Conservation (phyloP, 1,140 invertebrate genomes). For the Microvelia longipes region DNA sequence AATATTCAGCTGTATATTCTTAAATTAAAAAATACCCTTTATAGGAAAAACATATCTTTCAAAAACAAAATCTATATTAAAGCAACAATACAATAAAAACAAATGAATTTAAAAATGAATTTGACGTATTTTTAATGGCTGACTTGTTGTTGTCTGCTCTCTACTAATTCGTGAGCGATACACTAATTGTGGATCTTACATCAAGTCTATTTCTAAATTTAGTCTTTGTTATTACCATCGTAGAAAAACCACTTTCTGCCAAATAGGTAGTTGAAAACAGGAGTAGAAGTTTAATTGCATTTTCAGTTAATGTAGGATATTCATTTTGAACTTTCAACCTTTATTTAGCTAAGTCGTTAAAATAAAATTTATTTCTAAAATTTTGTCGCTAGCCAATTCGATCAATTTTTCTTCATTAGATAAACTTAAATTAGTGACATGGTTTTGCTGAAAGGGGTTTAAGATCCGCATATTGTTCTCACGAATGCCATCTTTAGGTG, state of each 20-base stretch:
- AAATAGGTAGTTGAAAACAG: neutral
- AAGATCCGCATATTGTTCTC: neutral
- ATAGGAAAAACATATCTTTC: too few species aligned
- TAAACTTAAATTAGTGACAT: neutral
- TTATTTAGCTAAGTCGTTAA: neutral
- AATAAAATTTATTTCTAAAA: neutral
- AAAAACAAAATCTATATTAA: too few species aligned
- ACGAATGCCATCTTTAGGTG: neutral
- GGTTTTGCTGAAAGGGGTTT: neutral
- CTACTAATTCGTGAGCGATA: neutral
- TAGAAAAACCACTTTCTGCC: neutral
- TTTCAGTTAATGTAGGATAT: neutral
- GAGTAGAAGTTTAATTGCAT: neutral
- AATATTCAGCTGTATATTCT: too few species aligned
- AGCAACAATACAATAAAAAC: too few species aligned
- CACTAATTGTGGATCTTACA: neutral
- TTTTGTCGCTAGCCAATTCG: neutral
- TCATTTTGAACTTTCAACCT: too few species aligned
- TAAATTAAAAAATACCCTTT: too few species aligned
- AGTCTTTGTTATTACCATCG: neutral
- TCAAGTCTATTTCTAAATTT: neutral
- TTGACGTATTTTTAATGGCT: too few species aligned
- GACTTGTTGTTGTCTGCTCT: neutral
- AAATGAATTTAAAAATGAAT: too few species aligned
- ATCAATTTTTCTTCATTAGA: neutral